Evolutionary conservation across 1,140 invertebrate genomes (phyloP), one percentile per base, ranked within the genome.

Genomic region (Drosophila prosaltans): DNA sequence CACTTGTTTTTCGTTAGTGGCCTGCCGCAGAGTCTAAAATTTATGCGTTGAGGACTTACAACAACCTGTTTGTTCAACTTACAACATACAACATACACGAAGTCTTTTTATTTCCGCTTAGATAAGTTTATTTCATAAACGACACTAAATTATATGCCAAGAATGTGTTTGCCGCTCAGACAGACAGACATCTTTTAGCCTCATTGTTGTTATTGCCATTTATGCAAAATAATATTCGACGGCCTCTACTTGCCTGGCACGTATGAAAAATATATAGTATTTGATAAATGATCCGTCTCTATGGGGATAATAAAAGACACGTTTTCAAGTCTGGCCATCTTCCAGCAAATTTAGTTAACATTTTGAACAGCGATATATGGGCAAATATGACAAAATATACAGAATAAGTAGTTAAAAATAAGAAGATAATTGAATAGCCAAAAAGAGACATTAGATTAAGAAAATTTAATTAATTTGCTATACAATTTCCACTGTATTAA

Each of bases 51-150:
- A 43, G 40, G 65, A 65, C 62, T 62, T 65, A 68, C 75, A 82
- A 76, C 84, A 88, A 88, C 84, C 83, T 88, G 84, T 88, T 88
- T 69, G 66, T 69, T 55, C 51, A 59, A 40, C 67, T 63, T 40
- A 68, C 69, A 54, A 65, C 65, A 72, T 39, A 48, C 74, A 58
- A 51, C 48, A 54, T 40, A 72, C 67, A 68, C 67, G 57, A 61
- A 57, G 67, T 41, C 72, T 76, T 76, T 90, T 81, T 89, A 90
- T 89, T 89, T 89, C 85, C 85, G 85, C 85, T 89, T 85, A 89
- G 85, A 89, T 89, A 89, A 89, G 81, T 89, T 89, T 85, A 90
- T 89, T 89, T 89, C 81, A 89, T 89, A 90, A 84, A 72, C 85
- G 85, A 90, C 85, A 90, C 85, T 89, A 89, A 89, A 89, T 89